These are phyloP conservation scores for Heterodera filipjevi DNA, from an alignment of 2,888 invertebrate species.

Conservation along the genomic window DNA sequence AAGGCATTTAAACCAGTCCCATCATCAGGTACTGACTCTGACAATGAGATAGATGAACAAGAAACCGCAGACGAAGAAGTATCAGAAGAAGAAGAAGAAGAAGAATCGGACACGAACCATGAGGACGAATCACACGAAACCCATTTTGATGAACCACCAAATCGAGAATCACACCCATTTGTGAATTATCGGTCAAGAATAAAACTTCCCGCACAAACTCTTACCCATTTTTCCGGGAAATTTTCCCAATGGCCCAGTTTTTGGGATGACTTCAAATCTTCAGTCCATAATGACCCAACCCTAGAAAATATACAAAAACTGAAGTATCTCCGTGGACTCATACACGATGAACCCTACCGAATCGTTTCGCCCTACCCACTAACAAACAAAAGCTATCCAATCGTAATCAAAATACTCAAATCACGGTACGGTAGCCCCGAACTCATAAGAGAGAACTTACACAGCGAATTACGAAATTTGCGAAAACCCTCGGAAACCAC, in stretches of 20 bases:
- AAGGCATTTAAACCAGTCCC: neutral
- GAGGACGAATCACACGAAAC: too few species aligned
- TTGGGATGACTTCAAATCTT: slow-evolving; percentile 1
- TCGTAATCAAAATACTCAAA: neutral
- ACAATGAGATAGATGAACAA: neutral
- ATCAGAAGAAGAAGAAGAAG: neutral
- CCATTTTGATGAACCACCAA: too few species aligned
- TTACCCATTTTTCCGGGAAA: neutral
- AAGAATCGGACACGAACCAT: too few species aligned
- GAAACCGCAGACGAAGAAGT: neutral
- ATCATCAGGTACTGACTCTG: neutral
- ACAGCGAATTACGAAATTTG: neutral
- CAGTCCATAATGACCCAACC: neutral
- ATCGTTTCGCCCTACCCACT: neutral
- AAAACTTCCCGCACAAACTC: neutral
- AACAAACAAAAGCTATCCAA: neutral
- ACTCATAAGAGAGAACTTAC: neutral
- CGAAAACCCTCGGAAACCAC: neutral
- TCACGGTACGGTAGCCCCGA: neutral
- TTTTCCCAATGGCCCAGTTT: neutral
- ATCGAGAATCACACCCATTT: too few species aligned
- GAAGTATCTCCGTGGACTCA: neutral
- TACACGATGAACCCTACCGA: neutral
- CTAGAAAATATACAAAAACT: neutral
- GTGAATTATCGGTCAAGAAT: too few species aligned